Evolutionary conservation across 2,113 vertebrate genomes (phyloP).

Genomic region (Platanista minor): DNA sequence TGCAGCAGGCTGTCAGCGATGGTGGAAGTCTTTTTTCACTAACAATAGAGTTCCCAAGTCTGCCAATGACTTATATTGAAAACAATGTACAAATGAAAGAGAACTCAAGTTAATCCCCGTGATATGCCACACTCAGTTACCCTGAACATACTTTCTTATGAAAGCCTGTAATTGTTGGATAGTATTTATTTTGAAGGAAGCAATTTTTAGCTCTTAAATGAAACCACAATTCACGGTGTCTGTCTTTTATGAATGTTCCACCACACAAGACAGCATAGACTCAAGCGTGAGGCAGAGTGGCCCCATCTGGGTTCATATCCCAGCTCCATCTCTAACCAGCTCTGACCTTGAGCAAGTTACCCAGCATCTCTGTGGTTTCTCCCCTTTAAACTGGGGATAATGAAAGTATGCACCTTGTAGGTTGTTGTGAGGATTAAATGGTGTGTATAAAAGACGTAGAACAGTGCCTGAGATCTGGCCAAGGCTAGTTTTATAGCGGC

Average conservation of each 20-base stretch:
- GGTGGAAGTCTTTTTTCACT: not conserved
- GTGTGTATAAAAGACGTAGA: not conserved
- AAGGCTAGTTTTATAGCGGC: not conserved
- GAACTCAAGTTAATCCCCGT: not conserved
- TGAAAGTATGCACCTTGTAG: not conserved
- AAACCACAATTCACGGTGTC: not conserved
- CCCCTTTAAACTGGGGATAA: not conserved
- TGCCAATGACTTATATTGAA: not conserved
- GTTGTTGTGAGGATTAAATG: not conserved
- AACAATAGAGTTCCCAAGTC: not conserved
- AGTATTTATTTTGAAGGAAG: not conserved
- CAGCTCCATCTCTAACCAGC: not conserved
- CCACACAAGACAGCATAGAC: not conserved
- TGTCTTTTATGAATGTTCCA: not conserved
- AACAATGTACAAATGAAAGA: not conserved
- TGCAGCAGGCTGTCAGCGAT: not conserved
- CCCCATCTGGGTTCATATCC: not conserved
- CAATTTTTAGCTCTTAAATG: not conserved
- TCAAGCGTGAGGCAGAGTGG: not conserved
- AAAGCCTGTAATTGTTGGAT: not conserved
- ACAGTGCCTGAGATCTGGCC: not conserved
- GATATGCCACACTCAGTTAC: not conserved
- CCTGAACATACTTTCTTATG: not conserved
- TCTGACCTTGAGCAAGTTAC: not conserved
- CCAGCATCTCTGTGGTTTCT: not conserved